phyloP scores from a whole-genome alignment of 2,797 vertebrate species.

The Thalassophryne amazonica region DNA sequence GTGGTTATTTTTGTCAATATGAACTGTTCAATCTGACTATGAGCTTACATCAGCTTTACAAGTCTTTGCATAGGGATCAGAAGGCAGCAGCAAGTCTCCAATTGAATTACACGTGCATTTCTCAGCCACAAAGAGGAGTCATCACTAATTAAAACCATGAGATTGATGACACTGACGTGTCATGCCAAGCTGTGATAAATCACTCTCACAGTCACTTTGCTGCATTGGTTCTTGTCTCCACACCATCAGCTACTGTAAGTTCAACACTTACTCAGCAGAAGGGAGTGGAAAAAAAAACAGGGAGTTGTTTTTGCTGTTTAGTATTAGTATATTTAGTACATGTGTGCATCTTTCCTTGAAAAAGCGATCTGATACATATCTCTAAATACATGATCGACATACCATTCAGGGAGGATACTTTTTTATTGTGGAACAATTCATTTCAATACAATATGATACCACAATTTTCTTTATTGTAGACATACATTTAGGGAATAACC shows the following conservation, averaged over 20 bases:
- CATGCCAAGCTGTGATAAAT: constrained; percentile 69
- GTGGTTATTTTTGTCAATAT: constrained; percentile 7
- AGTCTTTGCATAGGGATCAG: constrained; percentile 55
- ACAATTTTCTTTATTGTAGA: too few species aligned
- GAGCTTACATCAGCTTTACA: constrained; percentile 51
- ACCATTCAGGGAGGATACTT: too few species aligned
- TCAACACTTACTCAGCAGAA: constrained; percentile 57
- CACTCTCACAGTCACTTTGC: constrained; percentile 74
- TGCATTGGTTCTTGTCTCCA: constrained; percentile 71
- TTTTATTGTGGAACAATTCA: too few species aligned
- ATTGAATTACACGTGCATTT: constrained; percentile 85
- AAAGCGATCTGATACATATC: too few species aligned
- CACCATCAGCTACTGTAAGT: constrained; percentile 60
- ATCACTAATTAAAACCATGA: constrained; percentile 81
- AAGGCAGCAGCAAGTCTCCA: constrained; percentile 71
- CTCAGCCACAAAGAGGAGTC: constrained; percentile 79
- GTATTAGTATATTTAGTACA: constrained; percentile 24
- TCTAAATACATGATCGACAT: too few species aligned
- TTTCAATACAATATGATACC: too few species aligned
- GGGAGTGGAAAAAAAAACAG: constrained; percentile 22
- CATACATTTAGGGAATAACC: too few species aligned
- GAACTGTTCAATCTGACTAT: constrained; percentile 13
- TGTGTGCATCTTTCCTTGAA: constrained; percentile 16
- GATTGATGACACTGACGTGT: constrained; percentile 78
- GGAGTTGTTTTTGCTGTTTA: not conserved